These are phyloP conservation scores for Magallana nippona DNA, from an alignment of 2,888 invertebrate genomes.

Conservation along the genomic window DNA sequence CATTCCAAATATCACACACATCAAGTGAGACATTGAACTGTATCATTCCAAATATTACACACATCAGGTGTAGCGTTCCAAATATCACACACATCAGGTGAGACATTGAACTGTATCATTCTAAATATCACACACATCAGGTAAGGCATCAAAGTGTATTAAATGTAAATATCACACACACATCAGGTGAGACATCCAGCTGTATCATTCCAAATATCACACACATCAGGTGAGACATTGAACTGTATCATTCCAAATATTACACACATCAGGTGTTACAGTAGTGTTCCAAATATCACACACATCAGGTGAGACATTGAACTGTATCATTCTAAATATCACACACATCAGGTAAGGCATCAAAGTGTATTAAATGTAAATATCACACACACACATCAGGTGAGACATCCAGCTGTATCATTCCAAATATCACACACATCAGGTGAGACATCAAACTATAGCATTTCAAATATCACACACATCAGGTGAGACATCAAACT, in stretches of 20 bases:
- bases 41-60: conserved; percentile 88
- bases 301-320: conserved; percentile 72
- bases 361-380: too few relatives aligned
- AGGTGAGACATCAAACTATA: conserved; percentile 80
- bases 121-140: too few relatives aligned
- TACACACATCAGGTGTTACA: background rate
- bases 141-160: too few relatives aligned
- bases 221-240: conserved; percentile 83
- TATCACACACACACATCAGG: too few relatives aligned
- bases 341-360: conserved; percentile 84
- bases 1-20: too few relatives aligned
- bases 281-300: too few relatives aligned
- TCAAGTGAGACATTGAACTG: too few relatives aligned
- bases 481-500: conserved; percentile 82
- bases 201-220: too few relatives aligned
- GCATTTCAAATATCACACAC: conserved; percentile 87
- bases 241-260: conserved; percentile 75
- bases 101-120: too few relatives aligned
- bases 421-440: conserved; percentile 88
- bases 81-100: conserved; percentile 76
- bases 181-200: too few relatives aligned
- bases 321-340: conserved; percentile 90
- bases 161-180: too few relatives aligned
- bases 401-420: conserved; percentile 85
- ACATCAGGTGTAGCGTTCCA: conserved; percentile 83